Evolutionary conservation across 2,797 vertebrate species (phyloP).

Genomic region (Molossus molossus): DNA sequence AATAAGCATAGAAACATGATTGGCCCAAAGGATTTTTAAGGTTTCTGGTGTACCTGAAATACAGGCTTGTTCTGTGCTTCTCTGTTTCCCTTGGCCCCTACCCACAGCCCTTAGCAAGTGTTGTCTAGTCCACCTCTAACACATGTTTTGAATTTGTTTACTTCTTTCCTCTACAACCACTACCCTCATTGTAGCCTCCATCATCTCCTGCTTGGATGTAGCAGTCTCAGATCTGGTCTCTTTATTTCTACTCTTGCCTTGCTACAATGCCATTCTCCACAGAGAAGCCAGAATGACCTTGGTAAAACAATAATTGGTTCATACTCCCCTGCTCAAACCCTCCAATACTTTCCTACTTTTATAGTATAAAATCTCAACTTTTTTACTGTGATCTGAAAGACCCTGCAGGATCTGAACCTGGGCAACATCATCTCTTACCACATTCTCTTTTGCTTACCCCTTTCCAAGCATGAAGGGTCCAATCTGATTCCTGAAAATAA

Average conservation of each 20-base stretch:
- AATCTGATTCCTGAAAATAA: not conserved
- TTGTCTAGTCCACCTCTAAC: not conserved
- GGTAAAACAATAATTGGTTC: not conserved
- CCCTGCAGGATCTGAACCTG: not conserved
- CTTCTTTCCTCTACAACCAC: not conserved
- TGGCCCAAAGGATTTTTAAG: not conserved
- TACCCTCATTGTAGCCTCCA: not conserved
- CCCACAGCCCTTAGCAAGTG: not conserved
- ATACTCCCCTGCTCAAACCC: not conserved
- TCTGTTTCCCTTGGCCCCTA: not conserved
- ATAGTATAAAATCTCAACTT: not conserved
- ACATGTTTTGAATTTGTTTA: not conserved
- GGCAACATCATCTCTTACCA: not conserved
- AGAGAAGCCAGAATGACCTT: not conserved
- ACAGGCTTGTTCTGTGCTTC: not conserved
- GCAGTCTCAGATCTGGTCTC: not conserved
- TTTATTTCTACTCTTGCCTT: not conserved
- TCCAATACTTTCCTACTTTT: not conserved
- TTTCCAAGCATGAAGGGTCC: not conserved
- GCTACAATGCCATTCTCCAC: not conserved
- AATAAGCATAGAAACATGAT: not conserved
- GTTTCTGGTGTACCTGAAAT: not conserved
- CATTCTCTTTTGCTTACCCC: not conserved
- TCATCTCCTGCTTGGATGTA: not conserved
- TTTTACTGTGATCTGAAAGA: not conserved